Conservation (phyloP, 35 echinoderm and acorn worm genomes). For the Nesometra sesokonis region DNA sequence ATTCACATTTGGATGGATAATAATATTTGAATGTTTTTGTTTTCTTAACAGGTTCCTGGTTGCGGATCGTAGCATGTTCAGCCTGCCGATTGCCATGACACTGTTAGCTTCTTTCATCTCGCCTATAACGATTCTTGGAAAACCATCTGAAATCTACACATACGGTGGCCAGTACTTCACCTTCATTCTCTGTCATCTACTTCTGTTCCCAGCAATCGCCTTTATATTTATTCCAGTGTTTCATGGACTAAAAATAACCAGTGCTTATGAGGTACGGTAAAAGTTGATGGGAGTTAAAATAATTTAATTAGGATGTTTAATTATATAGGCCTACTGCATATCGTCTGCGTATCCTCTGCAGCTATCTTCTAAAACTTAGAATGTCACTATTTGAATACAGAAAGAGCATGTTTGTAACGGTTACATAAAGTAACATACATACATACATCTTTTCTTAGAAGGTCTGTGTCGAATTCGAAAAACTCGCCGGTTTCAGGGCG, state of each 20-base stretch:
- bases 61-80: conserved; percentile 10
- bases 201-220: conserved; percentile 8
- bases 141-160: conserved; percentile 30
- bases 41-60: conserved; percentile 17
- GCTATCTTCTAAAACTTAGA: no score
- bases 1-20: neutral
- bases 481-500: no score
- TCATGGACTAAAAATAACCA: conserved; percentile 18
- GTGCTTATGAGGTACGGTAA: conserved; percentile 41
- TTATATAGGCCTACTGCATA: no score
- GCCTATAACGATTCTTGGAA: conserved; percentile 19
- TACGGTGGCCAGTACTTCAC: conserved; percentile 24
- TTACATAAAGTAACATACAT: no score
- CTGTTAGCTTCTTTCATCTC: conserved; percentile 32
- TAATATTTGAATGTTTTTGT: neutral
- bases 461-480: no score
- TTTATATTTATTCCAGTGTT: conserved; percentile 36
- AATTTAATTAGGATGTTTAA: no score
- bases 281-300: no score
- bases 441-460: no score
- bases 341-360: no score
- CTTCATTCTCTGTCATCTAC: neutral
- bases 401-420: no score
- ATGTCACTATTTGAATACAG: no score
- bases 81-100: conserved; percentile 29